Conservation (phyloP, 1,140 invertebrate genomes). For the Apis laboriosa region DNA sequence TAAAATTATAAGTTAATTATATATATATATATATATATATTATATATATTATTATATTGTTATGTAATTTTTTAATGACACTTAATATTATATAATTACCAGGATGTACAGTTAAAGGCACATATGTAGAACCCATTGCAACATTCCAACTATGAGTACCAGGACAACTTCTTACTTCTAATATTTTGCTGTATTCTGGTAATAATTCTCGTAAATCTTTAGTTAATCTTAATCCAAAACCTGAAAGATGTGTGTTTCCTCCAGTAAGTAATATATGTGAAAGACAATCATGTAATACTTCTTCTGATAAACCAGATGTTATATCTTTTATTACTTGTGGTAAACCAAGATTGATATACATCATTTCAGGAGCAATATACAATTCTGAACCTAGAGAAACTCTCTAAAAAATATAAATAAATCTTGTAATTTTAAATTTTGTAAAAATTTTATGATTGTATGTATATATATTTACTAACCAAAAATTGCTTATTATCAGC, state of each 20-base stretch:
- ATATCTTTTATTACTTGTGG: constrained; percentile 80
- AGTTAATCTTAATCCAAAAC: constrained; percentile 78
- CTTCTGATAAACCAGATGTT: constrained; percentile 76
- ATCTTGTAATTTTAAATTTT: not conserved
- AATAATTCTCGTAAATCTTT: constrained; percentile 79
- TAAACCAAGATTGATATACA: constrained; percentile 79
- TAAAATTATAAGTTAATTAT: constrained; percentile 45
- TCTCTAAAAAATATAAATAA: constrained; percentile 69
- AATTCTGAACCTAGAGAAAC: constrained; percentile 79
- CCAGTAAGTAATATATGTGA: constrained; percentile 81
- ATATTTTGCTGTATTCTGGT: constrained; percentile 77
- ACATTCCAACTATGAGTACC: constrained; percentile 81
- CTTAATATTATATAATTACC: constrained; percentile 63
- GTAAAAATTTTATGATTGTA: constrained; percentile 6
- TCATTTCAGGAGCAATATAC: constrained; percentile 81
- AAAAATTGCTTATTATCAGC: constrained; percentile 76
- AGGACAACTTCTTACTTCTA: constrained; percentile 79
- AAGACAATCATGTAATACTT: constrained; percentile 77
- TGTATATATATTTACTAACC: constrained; percentile 61
- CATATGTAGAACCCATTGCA: constrained; percentile 80
- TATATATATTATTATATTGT: constrained; percentile 6
- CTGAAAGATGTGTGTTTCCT: constrained; percentile 80
- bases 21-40: constrained; percentile 3
- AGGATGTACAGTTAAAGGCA: constrained; percentile 79
- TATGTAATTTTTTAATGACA: constrained; percentile 11